phyloP scores from a whole-genome alignment of 2,888 invertebrate species.

The Phlogophora meticulosa region DNA sequence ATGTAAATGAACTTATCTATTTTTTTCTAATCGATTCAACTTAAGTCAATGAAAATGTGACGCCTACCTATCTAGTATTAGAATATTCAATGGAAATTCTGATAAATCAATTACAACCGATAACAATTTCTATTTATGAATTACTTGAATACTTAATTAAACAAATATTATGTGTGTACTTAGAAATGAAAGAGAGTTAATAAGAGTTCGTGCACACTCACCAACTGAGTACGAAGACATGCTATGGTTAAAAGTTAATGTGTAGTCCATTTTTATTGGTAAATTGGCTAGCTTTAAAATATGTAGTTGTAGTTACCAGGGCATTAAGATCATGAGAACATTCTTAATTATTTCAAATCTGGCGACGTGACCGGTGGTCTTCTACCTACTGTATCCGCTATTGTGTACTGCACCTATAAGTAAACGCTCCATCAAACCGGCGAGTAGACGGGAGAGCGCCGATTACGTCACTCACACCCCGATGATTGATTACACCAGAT shows the following conservation, averaged over 20 bases:
- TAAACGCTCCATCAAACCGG: slow-evolving; percentile 14
- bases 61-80: slow-evolving; percentile 7
- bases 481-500: slow-evolving; percentile 58
- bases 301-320: background rate
- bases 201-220: background rate
- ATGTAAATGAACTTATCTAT: background rate
- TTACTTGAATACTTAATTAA: slow-evolving; percentile 9
- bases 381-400: slow-evolving; percentile 4
- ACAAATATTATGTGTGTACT: background rate
- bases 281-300: slow-evolving; percentile 5
- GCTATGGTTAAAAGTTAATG: background rate
- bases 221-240: background rate
- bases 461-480: slow-evolving; percentile 54
- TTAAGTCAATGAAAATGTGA: slow-evolving; percentile 26
- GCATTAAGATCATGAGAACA: too few species aligned
- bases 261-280: background rate
- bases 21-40: background rate
- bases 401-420: slow-evolving; percentile 6
- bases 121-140: slow-evolving; percentile 39
- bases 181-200: background rate
- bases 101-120: slow-evolving; percentile 28
- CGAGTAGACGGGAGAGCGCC: slow-evolving; percentile 49
- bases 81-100: slow-evolving; percentile 26
- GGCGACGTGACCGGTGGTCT: background rate
- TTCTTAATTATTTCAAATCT: slow-evolving; percentile 1